These are phyloP conservation scores for Papilio protenor DNA, from an alignment of 2,888 invertebrate genomes.

Conservation along the genomic window DNA sequence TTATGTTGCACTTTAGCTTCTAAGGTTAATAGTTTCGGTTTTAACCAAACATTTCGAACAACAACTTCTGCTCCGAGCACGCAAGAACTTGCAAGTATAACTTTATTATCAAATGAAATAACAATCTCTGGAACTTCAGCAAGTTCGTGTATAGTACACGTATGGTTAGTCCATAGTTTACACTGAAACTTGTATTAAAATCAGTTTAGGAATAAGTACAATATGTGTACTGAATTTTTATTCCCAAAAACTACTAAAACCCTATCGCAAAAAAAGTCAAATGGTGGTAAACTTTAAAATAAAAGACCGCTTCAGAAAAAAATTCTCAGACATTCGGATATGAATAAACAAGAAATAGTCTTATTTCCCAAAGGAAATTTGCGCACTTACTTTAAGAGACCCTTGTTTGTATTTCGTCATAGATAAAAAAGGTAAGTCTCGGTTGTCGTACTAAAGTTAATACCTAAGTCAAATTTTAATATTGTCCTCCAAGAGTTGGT, in stretches of 20 bases:
- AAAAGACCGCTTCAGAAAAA: neutral
- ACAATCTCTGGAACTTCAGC: constrained; percentile 16
- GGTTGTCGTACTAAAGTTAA: neutral
- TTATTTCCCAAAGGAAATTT: constrained; percentile 39
- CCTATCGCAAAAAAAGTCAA: no score
- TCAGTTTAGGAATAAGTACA: neutral
- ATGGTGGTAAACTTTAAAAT: neutral
- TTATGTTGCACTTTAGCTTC: neutral
- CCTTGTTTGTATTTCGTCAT: constrained; percentile 16
- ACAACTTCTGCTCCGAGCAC: neutral
- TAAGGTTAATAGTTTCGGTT: neutral
- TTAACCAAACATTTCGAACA: constrained; percentile 8
- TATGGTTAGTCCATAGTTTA: constrained; percentile 2
- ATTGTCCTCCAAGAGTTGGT: neutral
- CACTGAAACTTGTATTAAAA: neutral
- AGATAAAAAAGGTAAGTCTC: neutral
- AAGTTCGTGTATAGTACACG: constrained; percentile 1
- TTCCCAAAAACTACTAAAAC: no score
- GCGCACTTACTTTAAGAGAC: constrained; percentile 22
- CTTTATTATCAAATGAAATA: constrained; percentile 23
- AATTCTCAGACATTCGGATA: constrained; percentile 5
- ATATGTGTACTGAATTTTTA: neutral
- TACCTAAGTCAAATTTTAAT: neutral
- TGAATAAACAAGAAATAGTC: constrained; percentile 38
- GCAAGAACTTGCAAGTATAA: neutral